phyloP scores from a whole-genome alignment of 2,797 vertebrate genomes.

The Hippopotamyrus pictus region DNA sequence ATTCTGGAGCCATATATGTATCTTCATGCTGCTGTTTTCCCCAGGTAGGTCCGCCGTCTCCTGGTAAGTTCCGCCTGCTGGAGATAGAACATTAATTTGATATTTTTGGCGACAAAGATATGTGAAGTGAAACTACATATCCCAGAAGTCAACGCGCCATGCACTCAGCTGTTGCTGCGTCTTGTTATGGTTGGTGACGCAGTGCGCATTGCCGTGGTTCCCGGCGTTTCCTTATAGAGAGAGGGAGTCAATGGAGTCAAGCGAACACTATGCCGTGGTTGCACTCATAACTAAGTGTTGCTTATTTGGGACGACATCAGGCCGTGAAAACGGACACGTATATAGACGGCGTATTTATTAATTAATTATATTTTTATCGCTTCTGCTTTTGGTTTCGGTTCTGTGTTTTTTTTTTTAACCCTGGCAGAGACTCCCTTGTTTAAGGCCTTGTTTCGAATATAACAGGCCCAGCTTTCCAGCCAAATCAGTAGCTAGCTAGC shows the following conservation, averaged over 20 bases:
- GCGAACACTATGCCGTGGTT: conserved; percentile 40
- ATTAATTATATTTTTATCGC: conserved; percentile 18
- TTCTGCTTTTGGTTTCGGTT: not conserved
- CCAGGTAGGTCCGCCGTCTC: conserved; percentile 25
- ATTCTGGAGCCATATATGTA: conserved; percentile 59
- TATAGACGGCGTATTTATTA: not conserved
- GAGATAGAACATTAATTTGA: conserved; percentile 40
- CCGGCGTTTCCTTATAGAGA: conserved; percentile 41
- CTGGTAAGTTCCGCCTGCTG: conserved; percentile 30
- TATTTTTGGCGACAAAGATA: conserved; percentile 38
- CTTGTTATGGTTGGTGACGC: conserved; percentile 53
- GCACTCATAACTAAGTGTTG: conserved; percentile 36
- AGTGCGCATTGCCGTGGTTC: conserved; percentile 28
- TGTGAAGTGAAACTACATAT: conserved; percentile 52
- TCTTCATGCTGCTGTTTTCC: conserved; percentile 49
- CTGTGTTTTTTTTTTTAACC: not conserved
- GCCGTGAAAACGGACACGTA: not conserved
- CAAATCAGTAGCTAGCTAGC: not conserved
- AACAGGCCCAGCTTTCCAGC: conserved; percentile 12
- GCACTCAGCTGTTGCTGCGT: conserved; percentile 3
- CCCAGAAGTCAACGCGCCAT: conserved; percentile 40
- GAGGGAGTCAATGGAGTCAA: conserved; percentile 55
- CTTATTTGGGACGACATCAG: conserved; percentile 23
- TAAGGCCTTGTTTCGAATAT: conserved; percentile 16
- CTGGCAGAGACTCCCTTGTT: not conserved